Percentiles rank a stretch among this genome's conserved stretches.
These are phyloP conservation scores for Euura saliciscinereae DNA, from an alignment of 1,140 invertebrate species.

Conservation along the genomic window DNA sequence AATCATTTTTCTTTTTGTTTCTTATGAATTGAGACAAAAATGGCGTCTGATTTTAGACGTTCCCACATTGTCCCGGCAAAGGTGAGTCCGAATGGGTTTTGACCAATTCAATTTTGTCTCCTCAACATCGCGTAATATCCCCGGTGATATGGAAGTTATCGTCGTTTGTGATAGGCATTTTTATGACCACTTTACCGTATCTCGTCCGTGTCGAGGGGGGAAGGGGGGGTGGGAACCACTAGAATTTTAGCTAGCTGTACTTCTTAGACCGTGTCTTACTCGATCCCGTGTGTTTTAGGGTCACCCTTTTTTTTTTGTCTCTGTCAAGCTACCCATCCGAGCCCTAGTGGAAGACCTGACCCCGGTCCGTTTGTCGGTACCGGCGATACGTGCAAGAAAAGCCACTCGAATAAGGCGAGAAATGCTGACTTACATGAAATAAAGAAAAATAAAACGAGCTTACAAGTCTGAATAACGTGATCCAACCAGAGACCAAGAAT, in stretches of 20 bases:
- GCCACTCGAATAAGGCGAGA: neutral
- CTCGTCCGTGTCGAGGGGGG: slow-evolving; percentile 16
- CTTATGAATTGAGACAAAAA: too few relatives aligned
- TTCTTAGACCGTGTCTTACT: neutral
- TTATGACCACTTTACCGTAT: slow-evolving; percentile 42
- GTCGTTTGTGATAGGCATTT: slow-evolving; percentile 41
- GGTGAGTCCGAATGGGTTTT: slow-evolving; percentile 21
- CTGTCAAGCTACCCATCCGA: too few relatives aligned
- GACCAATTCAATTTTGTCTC: slow-evolving; percentile 38
- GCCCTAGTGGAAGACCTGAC: neutral
- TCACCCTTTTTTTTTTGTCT: neutral
- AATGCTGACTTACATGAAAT: neutral
- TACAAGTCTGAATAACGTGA: slow-evolving; percentile 3
- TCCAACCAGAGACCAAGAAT: neutral
- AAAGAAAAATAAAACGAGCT: neutral
- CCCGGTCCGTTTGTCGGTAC: too few relatives aligned
- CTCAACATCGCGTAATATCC: slow-evolving; percentile 5
- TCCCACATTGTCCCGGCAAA: too few relatives aligned
- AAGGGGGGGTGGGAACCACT: neutral
- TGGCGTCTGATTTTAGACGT: too few relatives aligned
- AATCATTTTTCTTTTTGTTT: too few relatives aligned
- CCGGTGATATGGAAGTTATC: slow-evolving; percentile 27
- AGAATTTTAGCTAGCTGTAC: neutral
- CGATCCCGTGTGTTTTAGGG: too few relatives aligned
- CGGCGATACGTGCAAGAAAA: too few relatives aligned